Evolutionary conservation across 2,113 vertebrate genomes (phyloP).

Genomic region (Gambusia holbrooki): DNA sequence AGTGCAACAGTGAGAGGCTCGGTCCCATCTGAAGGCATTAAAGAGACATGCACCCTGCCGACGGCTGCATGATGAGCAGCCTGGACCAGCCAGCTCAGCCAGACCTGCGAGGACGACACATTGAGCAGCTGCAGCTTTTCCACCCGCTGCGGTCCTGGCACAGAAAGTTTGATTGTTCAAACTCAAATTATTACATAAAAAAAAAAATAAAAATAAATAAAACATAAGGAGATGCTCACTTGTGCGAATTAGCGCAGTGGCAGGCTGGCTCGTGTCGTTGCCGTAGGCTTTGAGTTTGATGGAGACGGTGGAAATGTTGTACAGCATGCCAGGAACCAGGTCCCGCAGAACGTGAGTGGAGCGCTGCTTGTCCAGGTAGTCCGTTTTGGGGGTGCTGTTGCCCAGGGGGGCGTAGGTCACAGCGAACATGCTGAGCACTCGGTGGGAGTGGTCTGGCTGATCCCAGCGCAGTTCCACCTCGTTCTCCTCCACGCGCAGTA

Average conservation of each 20-base stretch:
- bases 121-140: constrained; percentile 89
- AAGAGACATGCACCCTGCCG: constrained; percentile 86
- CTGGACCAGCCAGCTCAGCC: constrained; percentile 89
- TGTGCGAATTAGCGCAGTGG: constrained; percentile 87
- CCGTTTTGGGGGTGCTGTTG: constrained; percentile 85
- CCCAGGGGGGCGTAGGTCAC: constrained; percentile 90
- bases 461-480: constrained; percentile 94
- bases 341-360: constrained; percentile 88
- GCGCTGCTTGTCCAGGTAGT: constrained; percentile 89
- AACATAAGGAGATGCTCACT: constrained; percentile 80
- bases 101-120: constrained; percentile 86
- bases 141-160: constrained; percentile 86
- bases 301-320: constrained; percentile 97
- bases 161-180: constrained; percentile 7
- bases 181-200: neutral
- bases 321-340: constrained; percentile 88
- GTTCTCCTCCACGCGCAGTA: constrained; percentile 91
- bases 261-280: constrained; percentile 93
- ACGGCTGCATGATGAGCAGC: constrained; percentile 82
- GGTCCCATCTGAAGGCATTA: constrained; percentile 79
- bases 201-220: no score
- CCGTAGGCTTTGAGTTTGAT: constrained; percentile 91
- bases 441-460: constrained; percentile 82
- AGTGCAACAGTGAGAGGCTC: constrained; percentile 80
- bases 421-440: constrained; percentile 90